A percentile compares a stretch with the other conserved stretches of the same genome.
Evolutionary conservation across 23 tunicate genomes (phyloP).

Genomic region (Pegea sp.): DNA sequence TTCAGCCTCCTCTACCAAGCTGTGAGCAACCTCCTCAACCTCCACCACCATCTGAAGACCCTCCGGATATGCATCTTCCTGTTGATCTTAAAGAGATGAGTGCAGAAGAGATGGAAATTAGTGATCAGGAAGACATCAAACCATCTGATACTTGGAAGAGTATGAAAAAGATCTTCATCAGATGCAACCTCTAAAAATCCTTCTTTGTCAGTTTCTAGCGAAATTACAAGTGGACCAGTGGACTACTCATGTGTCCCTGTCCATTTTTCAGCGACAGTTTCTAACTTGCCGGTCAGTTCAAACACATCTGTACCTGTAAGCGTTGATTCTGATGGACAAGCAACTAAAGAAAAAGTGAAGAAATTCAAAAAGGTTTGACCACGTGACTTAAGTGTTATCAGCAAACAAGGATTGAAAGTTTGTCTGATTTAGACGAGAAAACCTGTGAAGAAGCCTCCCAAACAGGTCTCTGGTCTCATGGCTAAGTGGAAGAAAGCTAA

Average conservation of each 20-base stretch:
- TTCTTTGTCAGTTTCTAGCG: neutral
- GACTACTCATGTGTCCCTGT: slow-evolving; percentile 5
- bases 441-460: slow-evolving; percentile 38
- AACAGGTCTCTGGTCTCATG: slow-evolving; percentile 59
- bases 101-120: slow-evolving; percentile 87
- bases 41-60: slow-evolving; percentile 28
- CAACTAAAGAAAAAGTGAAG: slow-evolving; percentile 4
- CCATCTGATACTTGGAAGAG: too few species aligned
- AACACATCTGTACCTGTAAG: neutral
- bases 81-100: too few species aligned
- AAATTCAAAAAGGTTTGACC: slow-evolving; percentile 8
- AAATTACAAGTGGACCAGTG: slow-evolving; percentile 7
- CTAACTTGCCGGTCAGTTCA: neutral
- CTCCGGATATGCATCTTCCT: slow-evolving; percentile 2
- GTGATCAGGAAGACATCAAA: slow-evolving; percentile 78
- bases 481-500: slow-evolving; percentile 89
- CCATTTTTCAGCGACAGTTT: too few species aligned
- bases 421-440: neutral
- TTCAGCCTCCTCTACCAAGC: slow-evolving; percentile 12
- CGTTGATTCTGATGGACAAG: neutral
- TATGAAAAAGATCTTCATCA: too few species aligned
- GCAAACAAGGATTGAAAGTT: neutral
- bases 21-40: slow-evolving; percentile 17
- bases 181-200: neutral
- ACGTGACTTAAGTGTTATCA: neutral